Evolutionary conservation across 2,888 invertebrate species (phyloP).

Genomic region (Scotopteryx bipunctaria): DNA sequence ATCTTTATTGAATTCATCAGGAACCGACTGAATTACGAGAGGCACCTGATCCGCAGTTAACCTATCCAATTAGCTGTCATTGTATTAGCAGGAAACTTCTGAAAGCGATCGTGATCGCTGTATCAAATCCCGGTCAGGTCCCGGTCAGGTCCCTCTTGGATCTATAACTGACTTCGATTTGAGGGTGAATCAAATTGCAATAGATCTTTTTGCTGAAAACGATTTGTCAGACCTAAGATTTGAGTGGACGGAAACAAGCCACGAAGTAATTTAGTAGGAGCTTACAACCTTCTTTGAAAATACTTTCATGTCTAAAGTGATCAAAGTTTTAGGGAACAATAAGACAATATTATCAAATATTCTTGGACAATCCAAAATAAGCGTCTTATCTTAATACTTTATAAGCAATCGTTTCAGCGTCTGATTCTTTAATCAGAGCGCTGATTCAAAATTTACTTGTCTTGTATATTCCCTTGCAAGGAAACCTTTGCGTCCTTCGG

Average conservation of each 20-base stretch:
- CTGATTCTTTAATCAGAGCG: slow-evolving; percentile 74
- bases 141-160: too few species aligned
- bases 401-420: slow-evolving; percentile 73
- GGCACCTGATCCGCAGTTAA: slow-evolving; percentile 37
- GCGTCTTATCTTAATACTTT: slow-evolving; percentile 70
- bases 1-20: slow-evolving; percentile 21
- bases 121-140: slow-evolving; percentile 40
- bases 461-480: slow-evolving; percentile 53
- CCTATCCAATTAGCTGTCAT: slow-evolving; percentile 60
- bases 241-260: too few species aligned
- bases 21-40: slow-evolving; percentile 30
- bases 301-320: not conserved
- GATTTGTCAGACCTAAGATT: too few species aligned
- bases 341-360: slow-evolving; percentile 61
- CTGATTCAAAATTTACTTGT: slow-evolving; percentile 73
- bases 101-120: slow-evolving; percentile 57
- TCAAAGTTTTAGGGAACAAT: slow-evolving; percentile 51
- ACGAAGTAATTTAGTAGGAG: not conserved
- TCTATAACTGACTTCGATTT: not conserved
- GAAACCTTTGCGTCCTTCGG: slow-evolving; percentile 38
- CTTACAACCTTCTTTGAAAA: not conserved
- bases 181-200: not conserved
- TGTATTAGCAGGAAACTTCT: slow-evolving; percentile 52
- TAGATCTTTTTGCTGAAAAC: too few species aligned
- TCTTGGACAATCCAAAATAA: slow-evolving; percentile 67